phyloP scores from a whole-genome alignment of 2,888 invertebrate genomes.

The Orchesellides sinensis region DNA sequence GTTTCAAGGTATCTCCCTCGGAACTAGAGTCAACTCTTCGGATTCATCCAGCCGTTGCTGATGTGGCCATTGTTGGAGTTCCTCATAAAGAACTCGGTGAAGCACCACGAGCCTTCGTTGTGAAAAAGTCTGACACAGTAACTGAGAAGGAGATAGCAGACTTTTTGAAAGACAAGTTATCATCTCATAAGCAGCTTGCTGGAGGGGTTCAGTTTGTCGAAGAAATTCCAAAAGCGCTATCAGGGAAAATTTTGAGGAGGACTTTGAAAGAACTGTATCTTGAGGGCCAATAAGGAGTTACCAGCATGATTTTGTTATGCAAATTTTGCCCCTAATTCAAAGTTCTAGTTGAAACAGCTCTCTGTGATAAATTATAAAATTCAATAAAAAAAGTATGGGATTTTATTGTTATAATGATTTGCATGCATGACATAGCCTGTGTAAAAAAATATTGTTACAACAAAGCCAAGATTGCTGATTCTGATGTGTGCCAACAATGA shows the following conservation, averaged over 20 bases:
- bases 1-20: constrained; percentile 87
- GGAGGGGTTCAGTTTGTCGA: constrained; percentile 85
- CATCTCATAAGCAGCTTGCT: constrained; percentile 86
- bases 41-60: constrained; percentile 85
- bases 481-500: too few relatives aligned
- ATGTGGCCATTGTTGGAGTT: constrained; percentile 90
- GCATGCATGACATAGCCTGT: too few relatives aligned
- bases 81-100: constrained; percentile 85
- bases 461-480: too few relatives aligned
- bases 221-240: constrained; percentile 84
- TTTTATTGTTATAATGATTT: too few relatives aligned
- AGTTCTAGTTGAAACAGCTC: too few relatives aligned
- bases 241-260: constrained; percentile 87
- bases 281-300: constrained; percentile 35
- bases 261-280: constrained; percentile 78
- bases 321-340: too few relatives aligned
- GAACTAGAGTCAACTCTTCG: constrained; percentile 88
- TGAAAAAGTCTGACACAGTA: constrained; percentile 77
- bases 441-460: too few relatives aligned
- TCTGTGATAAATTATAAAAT: too few relatives aligned
- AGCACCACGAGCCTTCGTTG: constrained; percentile 86
- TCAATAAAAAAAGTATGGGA: too few relatives aligned
- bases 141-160: constrained; percentile 81
- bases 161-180: constrained; percentile 83
- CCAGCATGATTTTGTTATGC: neutral